Evolutionary conservation across 2,113 vertebrate species (phyloP), one percentile per base, ranked within the genome.

Genomic region (Chlamydotis undulata): DNA sequence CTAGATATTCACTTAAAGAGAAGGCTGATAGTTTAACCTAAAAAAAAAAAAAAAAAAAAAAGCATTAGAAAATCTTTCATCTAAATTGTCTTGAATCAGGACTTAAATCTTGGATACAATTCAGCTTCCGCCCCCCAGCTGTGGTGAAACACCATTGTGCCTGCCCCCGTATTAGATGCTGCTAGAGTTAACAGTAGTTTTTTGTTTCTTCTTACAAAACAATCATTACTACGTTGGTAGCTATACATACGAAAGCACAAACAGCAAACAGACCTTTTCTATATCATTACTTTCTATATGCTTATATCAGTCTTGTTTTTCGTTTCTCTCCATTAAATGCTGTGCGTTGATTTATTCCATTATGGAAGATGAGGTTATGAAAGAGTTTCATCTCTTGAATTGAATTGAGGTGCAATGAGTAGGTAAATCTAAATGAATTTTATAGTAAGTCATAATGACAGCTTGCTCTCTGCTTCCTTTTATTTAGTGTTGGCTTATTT

Each of bases 401-500:
- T 84, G n/a, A 79, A 64, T 49, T n/a, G 63, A 83, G 50, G 22
- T 61, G 21, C 0, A 2, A 83, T 22, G 47, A 85, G 17, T 45
- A 65, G 53, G 29, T 90, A 92, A 89, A 86, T 71, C 31, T 81
- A 59, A 94, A 80, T 59, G 69, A 77, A 67, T 33, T 79, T 70
- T 83, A 60, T 59, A 64, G 60, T 77, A 74, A 74, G 84, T 80
- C 57, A 82, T 70, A 39, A 50, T 24, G 77, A 63, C 55, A 92
- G 59, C 33, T 91, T 87, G 86, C 76, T 85, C 53, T 59, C 75
- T 70, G 41, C 65, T 89, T 29, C 39, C 33, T 74, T 87, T 92
- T 79, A 67, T 93, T 93, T 90, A 75, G 53, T 56, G 53, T 70
- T 84, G 69, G 23, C 43, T 87, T 93, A 80, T 85, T 94, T 91